Evolutionary conservation across 2,113 vertebrate species (phyloP), one percentile per base, ranked within the genome.

Genomic region (Paramormyrops kingsleyae): DNA sequence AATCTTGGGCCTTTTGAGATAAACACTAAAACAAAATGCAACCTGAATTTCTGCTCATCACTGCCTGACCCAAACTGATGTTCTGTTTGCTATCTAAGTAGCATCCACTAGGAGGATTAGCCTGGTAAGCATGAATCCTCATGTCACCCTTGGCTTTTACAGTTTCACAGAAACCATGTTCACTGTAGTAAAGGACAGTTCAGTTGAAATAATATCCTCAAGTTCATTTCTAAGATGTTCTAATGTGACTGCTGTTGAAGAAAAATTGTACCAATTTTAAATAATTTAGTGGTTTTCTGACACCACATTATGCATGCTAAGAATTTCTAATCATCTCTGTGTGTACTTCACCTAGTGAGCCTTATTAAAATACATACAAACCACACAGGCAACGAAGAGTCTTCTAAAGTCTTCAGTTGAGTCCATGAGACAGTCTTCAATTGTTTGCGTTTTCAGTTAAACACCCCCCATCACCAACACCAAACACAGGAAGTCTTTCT

Each of bases 71-170:
- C 92, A 19, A 92, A 74, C 21, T 90, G 50, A 90, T 88, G 87
- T 91, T 94, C 74, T 93, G 93, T 90, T 92, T 94, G 89, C 56
- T 93, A 90, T 93, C 90, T 85, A 89, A 90, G 91, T 94, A 92
- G 93, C 93, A 90, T 91, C 88, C 90, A 70, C 74, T 91, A 74
- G 92, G 90, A 93, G 90, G 91, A 92, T 66, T 91, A 66, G 17
- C 91, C 89, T 91, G 95, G 93, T 94, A 94, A 95, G 94, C 90
- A 56, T 62, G 35, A 47, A 27, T 89, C 10, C 12, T n/a, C 31
- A 13, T 31, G 62, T 70, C 62, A 70, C 27, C 3, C 3, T 70
- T 27, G 35, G 5, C 27, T 47, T 12, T 44, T 49, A 83, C 35
- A 35, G 19, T 80, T 89, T 83, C 74, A 56, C 35, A 19, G 31